phyloP scores from a whole-genome alignment of 2,113 vertebrate genomes.

The Xiphophorus hellerii region DNA sequence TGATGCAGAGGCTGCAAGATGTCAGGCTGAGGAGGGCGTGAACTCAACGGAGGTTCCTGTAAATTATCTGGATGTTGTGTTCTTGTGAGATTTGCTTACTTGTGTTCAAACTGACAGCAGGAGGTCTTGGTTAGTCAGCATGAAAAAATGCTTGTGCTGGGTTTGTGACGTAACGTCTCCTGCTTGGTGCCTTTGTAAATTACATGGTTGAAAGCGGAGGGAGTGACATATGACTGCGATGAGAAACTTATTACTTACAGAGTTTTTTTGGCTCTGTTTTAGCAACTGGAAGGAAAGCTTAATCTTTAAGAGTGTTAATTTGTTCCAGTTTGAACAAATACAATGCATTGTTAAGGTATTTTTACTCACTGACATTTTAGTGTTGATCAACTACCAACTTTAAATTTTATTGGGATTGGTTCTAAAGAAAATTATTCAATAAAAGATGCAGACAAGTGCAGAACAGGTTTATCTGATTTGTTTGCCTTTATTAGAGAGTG shows the following conservation, averaged over 20 bases:
- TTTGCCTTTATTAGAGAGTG: too few species aligned
- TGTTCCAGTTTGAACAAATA: neutral
- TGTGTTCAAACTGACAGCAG: slow-evolving; percentile 19
- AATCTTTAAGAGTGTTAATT: neutral
- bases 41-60: slow-evolving; percentile 10
- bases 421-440: too few species aligned
- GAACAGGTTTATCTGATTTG: too few species aligned
- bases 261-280: neutral
- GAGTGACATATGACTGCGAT: slow-evolving; percentile 17
- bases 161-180: slow-evolving; percentile 47
- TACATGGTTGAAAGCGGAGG: slow-evolving; percentile 1
- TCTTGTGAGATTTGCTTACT: neutral
- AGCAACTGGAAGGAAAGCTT: neutral
- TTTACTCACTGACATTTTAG: neutral
- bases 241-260: neutral
- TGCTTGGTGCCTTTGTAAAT: slow-evolving; percentile 39
- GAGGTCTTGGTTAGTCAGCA: slow-evolving; percentile 29
- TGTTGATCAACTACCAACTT: neutral
- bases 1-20: slow-evolving; percentile 24
- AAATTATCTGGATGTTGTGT: slow-evolving; percentile 3
- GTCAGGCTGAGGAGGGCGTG: slow-evolving; percentile 1
- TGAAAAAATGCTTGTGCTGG: slow-evolving; percentile 41
- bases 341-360: neutral
- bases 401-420: neutral
- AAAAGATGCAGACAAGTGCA: too few species aligned